Evolutionary conservation across 2,888 invertebrate genomes (phyloP).

Genomic region (Trichacis sp.): DNA sequence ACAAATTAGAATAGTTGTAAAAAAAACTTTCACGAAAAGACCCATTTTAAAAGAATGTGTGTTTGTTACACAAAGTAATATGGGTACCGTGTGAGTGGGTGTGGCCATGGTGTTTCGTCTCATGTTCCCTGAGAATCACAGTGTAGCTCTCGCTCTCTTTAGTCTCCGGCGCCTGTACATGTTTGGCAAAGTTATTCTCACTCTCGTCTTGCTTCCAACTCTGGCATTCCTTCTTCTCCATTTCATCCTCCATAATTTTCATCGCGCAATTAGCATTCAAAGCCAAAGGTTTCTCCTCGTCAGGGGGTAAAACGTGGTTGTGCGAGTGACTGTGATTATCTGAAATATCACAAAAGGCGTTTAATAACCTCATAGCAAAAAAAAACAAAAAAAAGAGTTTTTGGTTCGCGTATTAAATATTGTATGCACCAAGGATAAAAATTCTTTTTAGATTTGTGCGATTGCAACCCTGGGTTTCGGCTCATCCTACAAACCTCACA

Average conservation of each 20-base stretch:
- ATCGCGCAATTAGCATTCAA: conserved; percentile 60
- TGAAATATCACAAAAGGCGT: conserved; percentile 20
- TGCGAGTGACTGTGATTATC: conserved; percentile 65
- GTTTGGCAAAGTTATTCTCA: conserved; percentile 45
- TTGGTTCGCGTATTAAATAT: too few relatives aligned
- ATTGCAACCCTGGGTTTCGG: too few relatives aligned
- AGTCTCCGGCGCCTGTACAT: conserved; percentile 58
- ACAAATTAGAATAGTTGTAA: too few relatives aligned
- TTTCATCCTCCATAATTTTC: conserved; percentile 56
- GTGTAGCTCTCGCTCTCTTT: conserved; percentile 80
- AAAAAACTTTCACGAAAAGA: too few relatives aligned
- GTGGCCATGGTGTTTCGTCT: conserved; percentile 85
- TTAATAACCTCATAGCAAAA: not conserved
- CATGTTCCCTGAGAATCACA: conserved; percentile 82
- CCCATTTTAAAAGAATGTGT: too few relatives aligned
- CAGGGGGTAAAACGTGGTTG: conserved; percentile 57
- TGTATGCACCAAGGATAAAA: too few relatives aligned
- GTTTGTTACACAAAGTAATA: too few relatives aligned
- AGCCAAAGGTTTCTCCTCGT: conserved; percentile 65
- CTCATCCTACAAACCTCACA: too few relatives aligned
- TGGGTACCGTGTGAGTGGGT: conserved; percentile 86
- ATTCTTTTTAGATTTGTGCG: too few relatives aligned
- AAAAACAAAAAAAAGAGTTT: not conserved
- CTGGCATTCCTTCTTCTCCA: conserved; percentile 57
- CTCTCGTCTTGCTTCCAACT: conserved; percentile 63